Conservation (phyloP, 2,888 invertebrate genomes). For the Helleia helle region DNA sequence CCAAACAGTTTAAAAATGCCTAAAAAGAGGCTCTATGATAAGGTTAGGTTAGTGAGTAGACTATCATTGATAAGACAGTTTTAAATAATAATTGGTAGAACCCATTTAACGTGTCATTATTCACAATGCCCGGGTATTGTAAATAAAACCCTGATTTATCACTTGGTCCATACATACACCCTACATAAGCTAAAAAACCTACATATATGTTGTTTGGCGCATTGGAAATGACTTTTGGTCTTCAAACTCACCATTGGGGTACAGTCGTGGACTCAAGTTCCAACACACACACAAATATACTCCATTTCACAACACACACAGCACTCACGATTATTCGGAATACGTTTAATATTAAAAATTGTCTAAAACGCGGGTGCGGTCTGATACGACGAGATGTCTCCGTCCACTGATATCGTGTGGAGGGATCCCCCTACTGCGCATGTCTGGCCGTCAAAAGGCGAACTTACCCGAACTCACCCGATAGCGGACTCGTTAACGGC, state of each 20-base stretch:
- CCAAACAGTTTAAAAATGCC: too few species aligned
- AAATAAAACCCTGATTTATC: too few species aligned
- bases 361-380: constrained; percentile 46
- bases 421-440: constrained; percentile 49
- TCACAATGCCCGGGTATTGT: too few species aligned
- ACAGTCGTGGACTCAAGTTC: constrained; percentile 5
- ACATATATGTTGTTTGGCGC: too few species aligned
- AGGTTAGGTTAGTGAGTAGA: too few species aligned
- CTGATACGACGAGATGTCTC: constrained; percentile 45
- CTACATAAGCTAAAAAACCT: too few species aligned
- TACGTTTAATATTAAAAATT: constrained; percentile 18
- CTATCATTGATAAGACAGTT: too few species aligned
- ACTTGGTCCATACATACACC: too few species aligned
- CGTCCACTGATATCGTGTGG: constrained; percentile 52
- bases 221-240: constrained; percentile 1
- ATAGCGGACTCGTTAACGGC: constrained; percentile 48
- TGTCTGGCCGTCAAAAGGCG: constrained; percentile 54
- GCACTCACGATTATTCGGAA: constrained; percentile 19
- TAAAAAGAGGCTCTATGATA: too few species aligned
- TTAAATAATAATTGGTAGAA: too few species aligned
- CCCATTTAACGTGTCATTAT: too few species aligned
- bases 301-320: constrained; percentile 32
- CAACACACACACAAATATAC: constrained; percentile 34
- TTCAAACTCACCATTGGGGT: constrained; percentile 39
- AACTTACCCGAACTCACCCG: constrained; percentile 43